These are phyloP conservation scores for Epizoanthus fatuus DNA, from an alignment of 92 coral and sea anemone species.

Conservation along the genomic window DNA sequence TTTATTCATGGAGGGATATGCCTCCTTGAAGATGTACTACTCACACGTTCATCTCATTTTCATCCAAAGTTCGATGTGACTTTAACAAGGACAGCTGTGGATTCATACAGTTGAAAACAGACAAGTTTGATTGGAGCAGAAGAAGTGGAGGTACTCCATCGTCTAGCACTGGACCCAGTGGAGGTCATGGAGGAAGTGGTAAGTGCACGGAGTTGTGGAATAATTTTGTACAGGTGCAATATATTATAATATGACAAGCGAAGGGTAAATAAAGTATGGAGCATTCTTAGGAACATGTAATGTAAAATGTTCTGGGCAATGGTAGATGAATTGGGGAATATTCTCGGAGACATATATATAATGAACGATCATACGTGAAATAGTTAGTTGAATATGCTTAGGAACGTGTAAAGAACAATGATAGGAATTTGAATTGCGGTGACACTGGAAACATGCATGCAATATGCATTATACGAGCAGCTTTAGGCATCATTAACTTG, in stretches of 20 bases:
- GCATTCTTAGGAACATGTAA: no score
- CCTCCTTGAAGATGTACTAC: no score
- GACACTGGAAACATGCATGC: no score
- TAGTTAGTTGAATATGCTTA: neutral
- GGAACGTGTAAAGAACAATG: neutral
- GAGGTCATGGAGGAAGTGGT: conserved; percentile 17
- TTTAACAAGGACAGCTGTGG: conserved; percentile 19
- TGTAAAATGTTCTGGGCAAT: neutral
- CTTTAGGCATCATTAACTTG: no score
- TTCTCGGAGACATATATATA: no score
- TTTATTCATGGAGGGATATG: no score
- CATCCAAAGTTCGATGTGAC: neutral
- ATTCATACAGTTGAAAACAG: neutral
- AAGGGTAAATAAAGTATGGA: no score
- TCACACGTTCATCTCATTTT: no score
- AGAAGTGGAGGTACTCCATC: neutral
- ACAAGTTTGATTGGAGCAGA: conserved; percentile 15
- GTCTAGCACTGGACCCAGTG: neutral
- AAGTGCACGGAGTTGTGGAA: neutral
- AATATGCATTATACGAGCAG: no score
- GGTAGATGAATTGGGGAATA: no score
- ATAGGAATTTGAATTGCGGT: neutral
- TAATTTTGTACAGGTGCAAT: no score
- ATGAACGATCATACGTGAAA: neutral
- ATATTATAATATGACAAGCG: no score